Evolutionary conservation across 2,113 vertebrate genomes (phyloP), one percentile per base, ranked within the genome.

Genomic region (Dissostichus mawsoni): DNA sequence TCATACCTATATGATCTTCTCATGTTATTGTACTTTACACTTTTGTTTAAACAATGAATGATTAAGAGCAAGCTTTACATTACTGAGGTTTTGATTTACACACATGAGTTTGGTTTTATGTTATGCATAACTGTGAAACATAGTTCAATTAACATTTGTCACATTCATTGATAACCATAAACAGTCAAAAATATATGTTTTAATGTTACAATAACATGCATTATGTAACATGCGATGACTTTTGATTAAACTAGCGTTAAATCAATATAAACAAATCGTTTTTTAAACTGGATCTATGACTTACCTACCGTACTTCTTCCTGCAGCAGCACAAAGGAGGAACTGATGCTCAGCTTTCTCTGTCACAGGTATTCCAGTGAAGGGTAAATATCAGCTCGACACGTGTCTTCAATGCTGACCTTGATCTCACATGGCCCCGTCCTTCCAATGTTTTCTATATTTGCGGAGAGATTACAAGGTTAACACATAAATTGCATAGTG

Each of bases 381-480:
- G 5, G 25, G 11, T 55, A 52, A 51, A 51, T 17, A 29, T 25
- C 25, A 73, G 67, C 20, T 58, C 16, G 69, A 50, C 23, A 50
- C 18, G 45, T n/a, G 55, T 72, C n/a, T 29, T n/a, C 9, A 47
- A 55, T 45, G 33, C 10, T 70, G 69, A 84, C 70, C 67, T 80
- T 74, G 51, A 71, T 68, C 78, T 74, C 52, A 78, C n/a, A 53
- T 56, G 66, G 25, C 64, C 2, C 2, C 0, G 41, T 63, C 72
- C 76, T 69, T 74, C 12, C 72, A 36, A 59, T 23, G 57, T 10
- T 50, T 44, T n/a, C 11, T 8, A 48, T 25, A 76, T 62, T 41
- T 71, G n/a, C 8, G 18, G 33, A 55, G 36, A 78, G 74, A 85
- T 87, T 44, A 74, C 1, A 64, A 62, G 1, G 72, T 29, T 65